Base-by-base conservation (phyloP, 2,888 invertebrate species). In the Pemphredon lugubris region DNA sequence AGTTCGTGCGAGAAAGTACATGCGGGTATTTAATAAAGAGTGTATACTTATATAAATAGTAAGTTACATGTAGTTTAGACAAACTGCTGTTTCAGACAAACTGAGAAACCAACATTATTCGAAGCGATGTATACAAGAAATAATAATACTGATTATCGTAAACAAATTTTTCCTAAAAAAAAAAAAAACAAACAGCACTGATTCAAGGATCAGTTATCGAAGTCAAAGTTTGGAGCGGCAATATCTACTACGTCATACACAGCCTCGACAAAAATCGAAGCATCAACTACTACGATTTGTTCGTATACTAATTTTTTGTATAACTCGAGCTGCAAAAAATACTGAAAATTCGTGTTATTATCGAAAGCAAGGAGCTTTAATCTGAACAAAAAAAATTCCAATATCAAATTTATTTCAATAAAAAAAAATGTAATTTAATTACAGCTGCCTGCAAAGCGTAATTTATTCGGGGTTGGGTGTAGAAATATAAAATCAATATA, bases 61-160 rank as follows among this genome's bases (percentile, higher is more conserved):
- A 71, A 47, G 67, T 64, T 64, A 67, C 44, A 70, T 39, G 54
- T 55, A 51, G 60, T 71, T 64, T 21, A 59, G 44, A 72, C 71
- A 74, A 80, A 71, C 61, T 75, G 73, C 61, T 80, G 72, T 68
- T 66, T 63, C 30, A 54, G 34, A 39, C 26, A 54, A 64, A 66
- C 16, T 55, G 23, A 55, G 67, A 72, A 75, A 72, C 54, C 66
- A 69, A 70, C 65, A 61, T 79, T 59, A 64, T 67, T 75, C 48
- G 18, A 48, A 54, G 18, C 37, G 61, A 66, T 63, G 16, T 34
- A 20, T 51, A 63, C 42, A 44, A 65, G 67, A 63, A 68, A 68
- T 51, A 73, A 74, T 81, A 83, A 83, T 83, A 83, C 77, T 83
- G 79, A 77, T 79, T 65, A 68, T 51, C 50, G 61, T 65, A 47